phyloP scores from a whole-genome alignment of 2,797 vertebrate genomes.

The Urocyon cinereoargenteus region DNA sequence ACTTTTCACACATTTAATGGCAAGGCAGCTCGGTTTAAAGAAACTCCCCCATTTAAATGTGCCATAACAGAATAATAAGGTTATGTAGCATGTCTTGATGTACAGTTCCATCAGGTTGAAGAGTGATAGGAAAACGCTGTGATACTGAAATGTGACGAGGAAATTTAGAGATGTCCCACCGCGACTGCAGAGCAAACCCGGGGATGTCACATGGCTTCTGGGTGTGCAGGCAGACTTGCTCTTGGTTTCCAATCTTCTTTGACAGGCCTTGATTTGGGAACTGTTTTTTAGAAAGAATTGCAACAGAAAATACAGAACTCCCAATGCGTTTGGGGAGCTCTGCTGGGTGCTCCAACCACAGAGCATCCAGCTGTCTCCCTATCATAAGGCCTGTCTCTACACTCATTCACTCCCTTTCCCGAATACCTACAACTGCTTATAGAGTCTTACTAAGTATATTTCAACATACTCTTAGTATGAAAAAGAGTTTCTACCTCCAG shows the following conservation, averaged over 20 bases:
- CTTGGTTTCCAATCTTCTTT: background rate
- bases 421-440: background rate
- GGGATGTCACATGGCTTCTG: background rate
- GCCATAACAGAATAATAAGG: slow-evolving; percentile 63
- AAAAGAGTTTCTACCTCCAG: background rate
- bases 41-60: background rate
- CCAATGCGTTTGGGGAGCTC: background rate
- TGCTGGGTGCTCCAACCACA: background rate
- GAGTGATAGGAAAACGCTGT: background rate
- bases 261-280: background rate
- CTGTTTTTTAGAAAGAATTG: background rate
- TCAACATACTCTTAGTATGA: slow-evolving; percentile 1
- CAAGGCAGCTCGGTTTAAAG: slow-evolving; percentile 15
- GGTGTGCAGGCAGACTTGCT: background rate
- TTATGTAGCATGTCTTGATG: background rate
- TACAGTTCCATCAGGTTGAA: background rate
- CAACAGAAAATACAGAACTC: background rate
- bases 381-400: background rate
- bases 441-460: background rate
- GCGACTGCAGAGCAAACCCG: background rate
- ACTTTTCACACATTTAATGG: slow-evolving; percentile 65
- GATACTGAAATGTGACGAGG: background rate
- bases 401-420: background rate
- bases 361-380: background rate
- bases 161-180: background rate